phyloP scores from a whole-genome alignment of 2,113 vertebrate species.

The Oryzias woworae region DNA sequence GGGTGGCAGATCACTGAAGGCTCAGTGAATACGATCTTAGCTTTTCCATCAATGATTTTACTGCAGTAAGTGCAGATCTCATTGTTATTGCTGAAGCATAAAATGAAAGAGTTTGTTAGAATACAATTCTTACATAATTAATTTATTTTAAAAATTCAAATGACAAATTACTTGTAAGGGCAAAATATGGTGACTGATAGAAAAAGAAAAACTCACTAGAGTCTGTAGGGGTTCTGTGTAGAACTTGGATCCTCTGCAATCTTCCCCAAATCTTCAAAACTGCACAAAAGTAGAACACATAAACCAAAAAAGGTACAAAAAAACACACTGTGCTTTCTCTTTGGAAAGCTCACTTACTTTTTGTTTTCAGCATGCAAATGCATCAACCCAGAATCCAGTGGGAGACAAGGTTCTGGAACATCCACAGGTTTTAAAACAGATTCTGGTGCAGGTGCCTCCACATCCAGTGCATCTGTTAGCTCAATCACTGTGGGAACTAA shows the following conservation, averaged over 20 bases:
- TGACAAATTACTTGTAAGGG: not conserved
- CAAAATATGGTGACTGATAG: not conserved
- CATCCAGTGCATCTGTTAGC: constrained; percentile 24
- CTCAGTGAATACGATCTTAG: constrained; percentile 51
- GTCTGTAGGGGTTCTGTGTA: not conserved
- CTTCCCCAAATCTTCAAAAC: constrained; percentile 16
- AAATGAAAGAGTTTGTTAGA: not conserved
- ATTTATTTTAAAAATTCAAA: not conserved
- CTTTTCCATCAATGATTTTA: constrained; percentile 41
- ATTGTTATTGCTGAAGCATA: constrained; percentile 23
- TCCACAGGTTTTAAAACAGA: constrained; percentile 18
- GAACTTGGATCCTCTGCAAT: not conserved
- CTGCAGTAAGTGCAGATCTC: constrained; percentile 58
- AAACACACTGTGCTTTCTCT: not conserved
- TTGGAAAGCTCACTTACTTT: constrained; percentile 22
- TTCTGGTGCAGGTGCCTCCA: not conserved
- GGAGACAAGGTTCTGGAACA: constrained; percentile 5
- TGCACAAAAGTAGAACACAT: constrained; percentile 14
- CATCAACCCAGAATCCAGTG: constrained; percentile 4
- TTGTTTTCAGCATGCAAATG: constrained; percentile 13
- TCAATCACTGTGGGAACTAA: constrained; percentile 1
- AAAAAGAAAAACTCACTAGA: constrained; percentile 20
- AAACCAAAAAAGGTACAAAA: not conserved
- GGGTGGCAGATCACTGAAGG: constrained; percentile 53
- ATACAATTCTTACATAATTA: not conserved